These are phyloP conservation scores for Auanema freiburgensis DNA, from an alignment of 2,888 invertebrate species.

Conservation along the genomic window DNA sequence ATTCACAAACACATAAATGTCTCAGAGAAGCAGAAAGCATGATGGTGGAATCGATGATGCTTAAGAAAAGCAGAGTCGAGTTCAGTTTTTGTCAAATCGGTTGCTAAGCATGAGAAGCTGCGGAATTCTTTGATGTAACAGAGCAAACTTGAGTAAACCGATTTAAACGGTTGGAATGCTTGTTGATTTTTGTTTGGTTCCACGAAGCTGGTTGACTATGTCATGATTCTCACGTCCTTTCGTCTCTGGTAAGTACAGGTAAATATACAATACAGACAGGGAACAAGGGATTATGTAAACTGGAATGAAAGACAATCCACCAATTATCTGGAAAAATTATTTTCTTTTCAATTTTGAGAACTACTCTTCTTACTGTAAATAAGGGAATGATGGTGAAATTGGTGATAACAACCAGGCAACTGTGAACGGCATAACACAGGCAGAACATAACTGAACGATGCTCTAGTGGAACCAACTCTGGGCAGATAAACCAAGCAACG, in stretches of 20 bases:
- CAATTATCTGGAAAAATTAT: slow-evolving; percentile 34
- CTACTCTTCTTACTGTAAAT: slow-evolving; percentile 29
- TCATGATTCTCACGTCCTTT: slow-evolving; percentile 47
- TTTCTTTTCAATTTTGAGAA: background rate
- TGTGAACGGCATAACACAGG: slow-evolving; percentile 50
- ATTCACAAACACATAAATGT: no score
- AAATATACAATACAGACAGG: slow-evolving; percentile 38
- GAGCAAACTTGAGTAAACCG: background rate
- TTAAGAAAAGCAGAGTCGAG: no score
- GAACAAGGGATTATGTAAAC: slow-evolving; percentile 52
- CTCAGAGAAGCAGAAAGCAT: no score
- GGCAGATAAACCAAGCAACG: slow-evolving; percentile 54
- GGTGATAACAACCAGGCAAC: slow-evolving; percentile 49
- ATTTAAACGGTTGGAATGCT: background rate
- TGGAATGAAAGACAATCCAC: slow-evolving; percentile 49
- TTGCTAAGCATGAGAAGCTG: no score
- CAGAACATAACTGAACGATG: slow-evolving; percentile 54
- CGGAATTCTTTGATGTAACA: no score
- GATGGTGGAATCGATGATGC: no score
- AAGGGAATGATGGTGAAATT: slow-evolving; percentile 51
- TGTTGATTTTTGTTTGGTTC: background rate
- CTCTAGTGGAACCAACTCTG: slow-evolving; percentile 50
- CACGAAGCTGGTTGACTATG: slow-evolving; percentile 43
- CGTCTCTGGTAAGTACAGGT: slow-evolving; percentile 44
- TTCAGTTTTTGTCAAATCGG: no score